A percentile compares a stretch with the other conserved stretches of the same genome.
Evolutionary conservation across 2,113 vertebrate genomes (phyloP).

Genomic region (Corythaeola cristata): DNA sequence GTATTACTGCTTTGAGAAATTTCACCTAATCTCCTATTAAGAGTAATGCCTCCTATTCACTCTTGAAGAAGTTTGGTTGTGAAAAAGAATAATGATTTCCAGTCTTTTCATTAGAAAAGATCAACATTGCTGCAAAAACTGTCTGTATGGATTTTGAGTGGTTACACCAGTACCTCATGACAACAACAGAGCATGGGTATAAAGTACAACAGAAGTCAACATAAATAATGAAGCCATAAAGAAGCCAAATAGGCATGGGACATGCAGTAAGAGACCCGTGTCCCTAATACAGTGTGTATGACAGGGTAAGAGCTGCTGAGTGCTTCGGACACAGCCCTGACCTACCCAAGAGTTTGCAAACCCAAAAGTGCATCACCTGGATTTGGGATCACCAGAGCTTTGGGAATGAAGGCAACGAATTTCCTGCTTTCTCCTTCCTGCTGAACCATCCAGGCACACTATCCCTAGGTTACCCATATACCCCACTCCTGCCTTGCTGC

Average conservation of each 20-base stretch:
- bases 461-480: not conserved
- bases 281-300: not conserved
- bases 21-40: not conserved
- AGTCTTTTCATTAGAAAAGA: not conserved
- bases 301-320: not conserved
- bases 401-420: not conserved
- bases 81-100: not conserved
- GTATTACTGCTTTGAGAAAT: not conserved
- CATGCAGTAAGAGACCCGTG: fast-evolving
- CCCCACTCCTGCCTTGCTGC: not conserved
- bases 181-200: not conserved
- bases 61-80: not conserved
- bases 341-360: fast-evolving
- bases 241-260: not conserved
- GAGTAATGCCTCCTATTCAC: not conserved
- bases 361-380: not conserved
- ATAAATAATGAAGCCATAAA: not conserved
- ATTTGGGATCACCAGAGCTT: not conserved
- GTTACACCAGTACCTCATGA: not conserved
- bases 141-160: not conserved
- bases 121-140: not conserved
- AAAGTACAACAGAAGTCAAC: not conserved
- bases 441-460: not conserved
- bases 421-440: not conserved
- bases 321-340: not conserved